A percentile compares a stretch with the other conserved stretches of the same genome.
phyloP scores from a whole-genome alignment of 2,888 invertebrate genomes.

The Leptopterna dolabrata region DNA sequence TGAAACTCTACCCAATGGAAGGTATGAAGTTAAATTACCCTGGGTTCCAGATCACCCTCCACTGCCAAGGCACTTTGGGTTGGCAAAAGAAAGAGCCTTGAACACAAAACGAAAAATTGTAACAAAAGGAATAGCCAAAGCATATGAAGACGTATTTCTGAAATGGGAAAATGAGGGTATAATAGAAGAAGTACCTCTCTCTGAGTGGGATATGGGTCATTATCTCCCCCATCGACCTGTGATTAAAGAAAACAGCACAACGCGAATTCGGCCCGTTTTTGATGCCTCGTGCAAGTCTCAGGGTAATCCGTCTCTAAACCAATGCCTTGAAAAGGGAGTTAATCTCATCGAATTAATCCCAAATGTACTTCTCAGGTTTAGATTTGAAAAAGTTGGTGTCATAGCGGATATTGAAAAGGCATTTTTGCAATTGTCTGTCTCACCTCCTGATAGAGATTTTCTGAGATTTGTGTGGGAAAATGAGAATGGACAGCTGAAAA shows the following conservation, averaged over 20 bases:
- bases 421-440: constrained; percentile 45
- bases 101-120: not conserved
- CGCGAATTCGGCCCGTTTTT: constrained; percentile 41
- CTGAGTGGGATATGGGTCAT: constrained; percentile 20
- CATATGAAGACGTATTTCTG: not conserved
- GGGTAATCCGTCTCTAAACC: not conserved
- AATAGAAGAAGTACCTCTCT: constrained; percentile 25
- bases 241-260: constrained; percentile 38
- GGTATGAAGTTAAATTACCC: constrained; percentile 63
- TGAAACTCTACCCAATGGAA: constrained; percentile 58
- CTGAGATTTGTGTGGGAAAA: constrained; percentile 48
- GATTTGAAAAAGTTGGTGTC: constrained; percentile 31
- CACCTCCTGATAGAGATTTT: constrained; percentile 44
- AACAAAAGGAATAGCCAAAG: not conserved
- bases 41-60: not conserved
- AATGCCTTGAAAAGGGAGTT: constrained; percentile 26
- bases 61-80: not conserved
- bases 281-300: not conserved
- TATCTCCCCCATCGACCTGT: constrained; percentile 49
- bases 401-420: constrained; percentile 19
- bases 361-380: constrained; percentile 13
- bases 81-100: not conserved
- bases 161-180: not conserved
- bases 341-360: constrained; percentile 48
- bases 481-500: not conserved